phyloP scores from a whole-genome alignment of 1,140 invertebrate genomes.

The Drosophila ogumai region DNA sequence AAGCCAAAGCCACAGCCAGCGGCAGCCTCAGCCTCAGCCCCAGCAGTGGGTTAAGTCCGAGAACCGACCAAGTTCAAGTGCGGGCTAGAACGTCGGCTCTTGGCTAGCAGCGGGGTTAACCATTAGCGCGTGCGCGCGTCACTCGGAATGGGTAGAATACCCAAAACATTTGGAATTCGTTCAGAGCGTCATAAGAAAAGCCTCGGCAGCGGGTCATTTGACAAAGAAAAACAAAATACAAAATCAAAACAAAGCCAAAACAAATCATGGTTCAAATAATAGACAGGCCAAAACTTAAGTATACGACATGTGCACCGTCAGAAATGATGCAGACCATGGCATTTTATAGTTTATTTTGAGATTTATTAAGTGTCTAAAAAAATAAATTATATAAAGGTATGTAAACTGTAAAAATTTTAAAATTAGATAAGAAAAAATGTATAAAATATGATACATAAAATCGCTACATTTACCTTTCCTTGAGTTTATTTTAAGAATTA shows the following conservation, averaged over 20 bases:
- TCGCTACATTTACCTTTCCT: no score
- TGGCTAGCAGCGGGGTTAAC: constrained; percentile 58
- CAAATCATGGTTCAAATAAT: constrained; percentile 8
- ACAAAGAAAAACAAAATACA: constrained; percentile 12
- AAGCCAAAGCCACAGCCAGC: constrained; percentile 19
- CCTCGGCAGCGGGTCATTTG: constrained; percentile 57
- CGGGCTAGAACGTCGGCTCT: constrained; percentile 70
- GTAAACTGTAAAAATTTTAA: no score
- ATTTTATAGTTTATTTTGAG: neutral
- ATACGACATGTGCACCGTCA: constrained; percentile 22
- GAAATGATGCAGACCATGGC: neutral
- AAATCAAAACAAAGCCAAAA: constrained; percentile 15
- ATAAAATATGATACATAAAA: no score
- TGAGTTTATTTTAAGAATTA: neutral
- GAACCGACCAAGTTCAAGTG: constrained; percentile 77
- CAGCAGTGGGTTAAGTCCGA: constrained; percentile 71
- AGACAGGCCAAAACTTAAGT: constrained; percentile 16
- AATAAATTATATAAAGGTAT: no score
- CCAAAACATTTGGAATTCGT: constrained; percentile 61
- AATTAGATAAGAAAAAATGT: no score
- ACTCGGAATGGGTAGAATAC: constrained; percentile 37
- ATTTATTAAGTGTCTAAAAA: no score
- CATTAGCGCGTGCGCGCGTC: constrained; percentile 78
- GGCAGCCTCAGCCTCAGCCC: constrained; percentile 16
- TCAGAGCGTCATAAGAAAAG: constrained; percentile 65